Base-by-base conservation (phyloP, 2,888 invertebrate species). In the Gortyna flavago region DNA sequence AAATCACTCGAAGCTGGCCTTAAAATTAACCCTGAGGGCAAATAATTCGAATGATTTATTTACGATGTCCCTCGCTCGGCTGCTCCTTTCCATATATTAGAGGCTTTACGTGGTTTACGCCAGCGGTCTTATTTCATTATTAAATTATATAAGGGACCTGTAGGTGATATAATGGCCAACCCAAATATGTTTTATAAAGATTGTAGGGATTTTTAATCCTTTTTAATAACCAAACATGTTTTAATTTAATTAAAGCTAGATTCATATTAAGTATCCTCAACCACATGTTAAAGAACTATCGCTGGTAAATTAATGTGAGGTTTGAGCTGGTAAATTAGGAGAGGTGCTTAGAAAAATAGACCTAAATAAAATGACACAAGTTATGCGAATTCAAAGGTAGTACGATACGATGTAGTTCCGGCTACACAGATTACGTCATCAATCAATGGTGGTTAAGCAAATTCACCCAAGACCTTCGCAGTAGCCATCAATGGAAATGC, bases 41-140 rank as follows among this genome's bases (percentile, higher is more conserved):
- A 89, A 89, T 90, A 92, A 89, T 80, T 84, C 85, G 76, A 86
- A 91, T 91, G 90, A 92, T 91, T 91, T 92, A 91, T 89, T 87
- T 83, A 90, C 80, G 66, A 85, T 89, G 89, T 87, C 91, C 89
- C 87, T 87, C 73, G 84, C 75, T 80, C 78, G 80, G 77, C 78
- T 77, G 77, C 84, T 84, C 86, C 85, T 87, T 90, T 90, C 84
- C 89, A 90, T 91, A 92, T 92, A 92, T 92, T 90, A 90, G 75
- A 86, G 84, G 89, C 84, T 90, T 89, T 80, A 87, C 87, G 83
- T 83, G 89, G 84, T 90, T 89, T 80, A 87, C 87, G 83, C 84
- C 72, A 79, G 85, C 79, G 88, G 89, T 88, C 86, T 88, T 89
- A 89, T 90, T 89, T 89, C 88, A 90, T 89, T 89, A 91, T 89